Percentiles rank a stretch among this genome's conserved stretches.
Conservation (phyloP, 2,888 invertebrate species). For the Heliconius ismenius region DNA sequence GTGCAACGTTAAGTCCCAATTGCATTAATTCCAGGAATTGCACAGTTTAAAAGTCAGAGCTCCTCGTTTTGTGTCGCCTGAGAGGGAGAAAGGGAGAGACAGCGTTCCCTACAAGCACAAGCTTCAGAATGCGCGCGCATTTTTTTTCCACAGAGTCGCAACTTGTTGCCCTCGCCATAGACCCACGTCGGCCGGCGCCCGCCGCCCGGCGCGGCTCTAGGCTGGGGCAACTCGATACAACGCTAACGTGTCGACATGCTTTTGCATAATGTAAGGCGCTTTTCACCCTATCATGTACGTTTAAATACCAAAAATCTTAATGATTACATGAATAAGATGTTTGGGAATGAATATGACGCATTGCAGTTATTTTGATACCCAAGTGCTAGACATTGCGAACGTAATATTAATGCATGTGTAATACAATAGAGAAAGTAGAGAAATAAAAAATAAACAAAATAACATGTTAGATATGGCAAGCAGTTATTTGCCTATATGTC, state of each 20-base stretch:
- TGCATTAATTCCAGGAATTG: constrained; percentile 31
- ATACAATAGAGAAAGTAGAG: neutral
- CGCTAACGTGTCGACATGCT: constrained; percentile 1
- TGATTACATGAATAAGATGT: neutral
- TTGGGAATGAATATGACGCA: neutral
- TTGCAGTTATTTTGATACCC: constrained; percentile 4
- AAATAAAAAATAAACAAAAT: neutral
- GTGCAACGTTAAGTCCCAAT: constrained; percentile 20
- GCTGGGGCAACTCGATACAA: constrained; percentile 7
- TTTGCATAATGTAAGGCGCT: constrained; percentile 11
- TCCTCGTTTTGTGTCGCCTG: constrained; percentile 11
- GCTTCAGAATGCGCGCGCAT: constrained; percentile 56
- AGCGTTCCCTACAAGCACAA: constrained; percentile 35
- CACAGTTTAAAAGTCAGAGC: constrained; percentile 31
- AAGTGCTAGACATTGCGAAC: neutral
- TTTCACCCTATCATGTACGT: neutral
- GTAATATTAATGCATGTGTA: neutral
- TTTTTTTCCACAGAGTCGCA: constrained; percentile 46
- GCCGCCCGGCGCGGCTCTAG: constrained; percentile 1
- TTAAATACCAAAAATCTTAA: neutral
- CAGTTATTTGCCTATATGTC: neutral
- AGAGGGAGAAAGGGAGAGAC: constrained; percentile 41
- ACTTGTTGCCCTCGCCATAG: constrained; percentile 53
- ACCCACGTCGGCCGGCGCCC: constrained; percentile 3
- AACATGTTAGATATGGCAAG: neutral